A percentile compares a stretch with the other conserved stretches of the same genome.
These are phyloP conservation scores for Ursus arctos DNA, from an alignment of 2,113 vertebrate genomes.

Conservation along the genomic window DNA sequence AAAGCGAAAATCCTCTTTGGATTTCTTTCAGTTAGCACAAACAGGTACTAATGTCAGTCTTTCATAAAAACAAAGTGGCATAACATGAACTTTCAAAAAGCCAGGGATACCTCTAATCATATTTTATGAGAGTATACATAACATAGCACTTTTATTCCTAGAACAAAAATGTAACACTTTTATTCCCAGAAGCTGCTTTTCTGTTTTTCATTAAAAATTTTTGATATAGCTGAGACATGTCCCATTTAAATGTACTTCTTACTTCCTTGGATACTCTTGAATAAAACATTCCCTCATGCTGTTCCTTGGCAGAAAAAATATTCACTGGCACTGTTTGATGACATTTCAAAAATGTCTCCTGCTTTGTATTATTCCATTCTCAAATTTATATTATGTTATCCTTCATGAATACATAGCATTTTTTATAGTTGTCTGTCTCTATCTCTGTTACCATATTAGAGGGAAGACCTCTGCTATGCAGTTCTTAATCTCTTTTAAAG, in stretches of 20 bases:
- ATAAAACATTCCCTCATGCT: conserved; percentile 51
- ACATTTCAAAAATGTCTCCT: conserved; percentile 65
- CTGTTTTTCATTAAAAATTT: conserved; percentile 50
- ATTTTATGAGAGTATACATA: conserved; percentile 36
- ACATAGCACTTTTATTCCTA: conserved; percentile 23
- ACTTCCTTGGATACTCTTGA: conserved; percentile 57
- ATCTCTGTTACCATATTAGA: not conserved
- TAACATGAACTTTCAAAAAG: not conserved
- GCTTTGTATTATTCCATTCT: conserved; percentile 23
- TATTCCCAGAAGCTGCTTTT: conserved; percentile 19
- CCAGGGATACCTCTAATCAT: not conserved
- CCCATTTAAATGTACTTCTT: conserved; percentile 59
- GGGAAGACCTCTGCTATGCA: not conserved
- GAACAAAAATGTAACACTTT: conserved; percentile 13
- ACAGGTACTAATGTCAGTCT: not conserved
- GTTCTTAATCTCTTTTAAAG: conserved; percentile 29
- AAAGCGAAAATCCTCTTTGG: not conserved
- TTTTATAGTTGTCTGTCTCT: conserved; percentile 32
- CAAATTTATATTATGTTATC: conserved; percentile 58
- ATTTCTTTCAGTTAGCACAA: not conserved
- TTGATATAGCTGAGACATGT: not conserved
- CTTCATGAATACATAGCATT: conserved; percentile 28
- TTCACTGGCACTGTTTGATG: conserved; percentile 44
- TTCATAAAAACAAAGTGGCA: not conserved
- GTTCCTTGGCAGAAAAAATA: conserved; percentile 60